A percentile compares a stretch with the other conserved stretches of the same genome.
Conservation (phyloP, 2,797 vertebrate genomes). For the Paguma larvata region DNA sequence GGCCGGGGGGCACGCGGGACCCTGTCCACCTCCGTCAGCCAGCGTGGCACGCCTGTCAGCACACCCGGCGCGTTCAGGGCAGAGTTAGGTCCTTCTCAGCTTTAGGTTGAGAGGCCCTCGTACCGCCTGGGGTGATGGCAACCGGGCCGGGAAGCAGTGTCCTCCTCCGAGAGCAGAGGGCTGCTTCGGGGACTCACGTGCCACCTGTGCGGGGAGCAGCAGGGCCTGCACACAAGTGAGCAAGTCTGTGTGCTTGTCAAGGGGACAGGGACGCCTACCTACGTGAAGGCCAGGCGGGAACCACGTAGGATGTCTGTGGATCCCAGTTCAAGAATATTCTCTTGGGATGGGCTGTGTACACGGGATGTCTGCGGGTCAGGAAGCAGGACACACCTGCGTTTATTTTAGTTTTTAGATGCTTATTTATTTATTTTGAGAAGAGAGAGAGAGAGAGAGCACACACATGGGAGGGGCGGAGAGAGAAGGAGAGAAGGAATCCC, state of each 20-base stretch:
- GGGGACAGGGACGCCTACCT: rapidly evolving
- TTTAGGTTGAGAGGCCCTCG: too few relatives aligned
- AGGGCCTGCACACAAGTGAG: neutral
- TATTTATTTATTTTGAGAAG: neutral
- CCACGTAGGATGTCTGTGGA: neutral
- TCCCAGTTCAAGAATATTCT: neutral
- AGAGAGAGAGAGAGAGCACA: neutral
- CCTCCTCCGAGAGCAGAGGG: neutral
- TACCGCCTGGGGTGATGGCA: neutral
- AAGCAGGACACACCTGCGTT: neutral
- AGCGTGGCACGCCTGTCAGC: neutral
- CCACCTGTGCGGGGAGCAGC: neutral
- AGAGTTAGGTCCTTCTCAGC: rapidly evolving
- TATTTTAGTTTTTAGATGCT: neutral
- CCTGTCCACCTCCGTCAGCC: neutral
- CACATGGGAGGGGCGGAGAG: neutral
- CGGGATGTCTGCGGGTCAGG: neutral
- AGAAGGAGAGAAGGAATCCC: neutral
- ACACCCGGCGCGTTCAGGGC: rapidly evolving
- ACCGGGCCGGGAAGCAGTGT: too few relatives aligned
- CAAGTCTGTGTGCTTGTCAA: neutral
- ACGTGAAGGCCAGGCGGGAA: rapidly evolving
- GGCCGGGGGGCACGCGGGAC: neutral
- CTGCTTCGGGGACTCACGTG: rapidly evolving
- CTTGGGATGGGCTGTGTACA: neutral